Evolutionary conservation across 1,140 invertebrate species (phyloP), one percentile per base, ranked within the genome.

Genomic region (Orchesella cincta): DNA sequence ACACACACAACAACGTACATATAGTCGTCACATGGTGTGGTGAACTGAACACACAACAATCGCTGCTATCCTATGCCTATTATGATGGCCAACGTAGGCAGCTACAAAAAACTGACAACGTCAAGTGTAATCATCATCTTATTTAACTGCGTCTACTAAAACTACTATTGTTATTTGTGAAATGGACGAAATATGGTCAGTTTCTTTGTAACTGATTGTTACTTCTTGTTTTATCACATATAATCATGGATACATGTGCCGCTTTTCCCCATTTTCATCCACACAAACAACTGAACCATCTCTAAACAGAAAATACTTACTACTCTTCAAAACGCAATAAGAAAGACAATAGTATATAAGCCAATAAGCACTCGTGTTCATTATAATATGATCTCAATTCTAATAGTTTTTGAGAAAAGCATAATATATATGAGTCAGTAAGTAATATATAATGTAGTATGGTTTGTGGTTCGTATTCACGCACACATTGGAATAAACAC

Each of bases 151-250:
- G 8, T n/a, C 23, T 23, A 18, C 23, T 57, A 57, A n/a, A n/a
- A 23, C 23, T 57, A 26, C 23, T 14, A 57, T 57, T 57, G 23
- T 57, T 57, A 12, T 12, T 57, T 23, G 52, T 57, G 39, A 46
- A 46, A 46, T 46, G 52, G 52, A 57, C 23, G 52, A n/a, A 57
- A 57, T 57, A 26, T 26, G 52, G 14, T 26, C 23, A 3, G 14
- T n/a, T 57, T 57, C 52, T 26, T n/a, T 57, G 14, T 57, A 57
- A 57, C 52, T 23, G 52, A 57, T 57, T 57, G 52, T 57, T 57
- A 57, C 52, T 26, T 57, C 52, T 26, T n/a, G 14, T 57, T 57
- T 57, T 26, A 57, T 57, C 52, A 57, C 52, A 14, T 57, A 14
- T 57, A 57, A 57, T 57, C 52, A 57, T 57, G 3, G 14, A 57